Percentiles rank a stretch among this genome's conserved stretches.
Evolutionary conservation across 1,140 invertebrate genomes (phyloP).

Genomic region (Arion vulgaris): DNA sequence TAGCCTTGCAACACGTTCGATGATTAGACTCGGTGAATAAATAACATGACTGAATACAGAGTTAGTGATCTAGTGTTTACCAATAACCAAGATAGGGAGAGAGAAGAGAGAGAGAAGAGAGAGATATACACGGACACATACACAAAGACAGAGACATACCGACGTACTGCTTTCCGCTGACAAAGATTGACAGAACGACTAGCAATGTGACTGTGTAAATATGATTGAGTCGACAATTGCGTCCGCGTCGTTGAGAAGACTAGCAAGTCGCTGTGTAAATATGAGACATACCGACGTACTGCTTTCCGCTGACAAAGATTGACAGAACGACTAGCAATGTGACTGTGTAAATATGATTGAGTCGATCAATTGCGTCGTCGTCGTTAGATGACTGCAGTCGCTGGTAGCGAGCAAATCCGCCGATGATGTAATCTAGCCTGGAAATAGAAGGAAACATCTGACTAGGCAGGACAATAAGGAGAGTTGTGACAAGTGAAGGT

Average conservation of each 20-base stretch:
- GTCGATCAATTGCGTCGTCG: slow-evolving; percentile 54
- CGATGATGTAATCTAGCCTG: slow-evolving; percentile 44
- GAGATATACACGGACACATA: too few species aligned
- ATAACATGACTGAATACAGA: too few species aligned
- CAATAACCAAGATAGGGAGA: too few species aligned
- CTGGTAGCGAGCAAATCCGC: slow-evolving; percentile 48
- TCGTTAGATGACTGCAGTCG: slow-evolving; percentile 56
- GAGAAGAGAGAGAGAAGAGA: too few species aligned
- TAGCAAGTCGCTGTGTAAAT: too few species aligned
- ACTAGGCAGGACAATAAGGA: too few species aligned
- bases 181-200: slow-evolving; percentile 52
- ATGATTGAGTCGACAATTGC: slow-evolving; percentile 53
- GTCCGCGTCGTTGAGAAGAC: slow-evolving; percentile 56
- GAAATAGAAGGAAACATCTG: not conserved
- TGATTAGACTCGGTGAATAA: too few species aligned
- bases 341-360: slow-evolving; percentile 59
- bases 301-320: slow-evolving; percentile 53
- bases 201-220: slow-evolving; percentile 58
- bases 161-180: slow-evolving; percentile 81
- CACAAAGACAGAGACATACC: slow-evolving; percentile 73
- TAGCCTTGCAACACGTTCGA: too few species aligned
- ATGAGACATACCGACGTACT: slow-evolving; percentile 88
- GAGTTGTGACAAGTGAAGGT: too few species aligned
- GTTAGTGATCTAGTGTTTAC: too few species aligned
- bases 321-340: slow-evolving; percentile 53